Evolutionary conservation across 2,113 vertebrate species (phyloP), one percentile per base, ranked within the genome.

Genomic region (Cyprinodon tularosa): DNA sequence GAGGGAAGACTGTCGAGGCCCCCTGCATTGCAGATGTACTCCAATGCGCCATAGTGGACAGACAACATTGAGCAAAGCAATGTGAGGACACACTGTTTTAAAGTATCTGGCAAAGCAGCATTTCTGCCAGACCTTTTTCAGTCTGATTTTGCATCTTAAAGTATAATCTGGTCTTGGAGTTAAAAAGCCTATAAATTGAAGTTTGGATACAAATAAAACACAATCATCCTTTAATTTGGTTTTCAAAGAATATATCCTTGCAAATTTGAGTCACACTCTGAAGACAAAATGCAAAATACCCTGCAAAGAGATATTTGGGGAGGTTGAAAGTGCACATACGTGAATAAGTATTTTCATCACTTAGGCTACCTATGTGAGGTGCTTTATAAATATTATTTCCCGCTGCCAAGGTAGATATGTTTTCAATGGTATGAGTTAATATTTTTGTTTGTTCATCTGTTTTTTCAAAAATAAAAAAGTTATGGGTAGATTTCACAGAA

Each of bases 21-120:
- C 84, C 80, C 88, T 84, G 89, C 87, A 91, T 89, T 89, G 88
- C 91, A 89, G 85, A 91, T 91, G 81, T 89, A 86, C 88, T 88
- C 88, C 80, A 81, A 86, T 89, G 90, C 87, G 39, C 86, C 83
- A 87, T 45, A 72, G 77, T 86, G 89, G 80, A 87, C 86, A 72
- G 78, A 89, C 82, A 87, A 76, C 71, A 70, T 65, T 57, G 78
- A 84, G 81, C 73, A 78, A 77, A 68, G 68, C 84, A 77, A 42
- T 74, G 82, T 81, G 81, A 72, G 72, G 66, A 76, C 63, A 68
- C 87, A 67, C 60, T 68, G 68, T 81, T 81, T 62, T 45, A 75
- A 74, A 66, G 66, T 36, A 79, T 74, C 75, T 80, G 76, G 80
- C 70, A 74, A 82, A 79, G 45, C 39, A 80, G 59, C 50, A 61